Conservation (phyloP, 2,888 invertebrate species). For the Scrobipalpa costella region DNA sequence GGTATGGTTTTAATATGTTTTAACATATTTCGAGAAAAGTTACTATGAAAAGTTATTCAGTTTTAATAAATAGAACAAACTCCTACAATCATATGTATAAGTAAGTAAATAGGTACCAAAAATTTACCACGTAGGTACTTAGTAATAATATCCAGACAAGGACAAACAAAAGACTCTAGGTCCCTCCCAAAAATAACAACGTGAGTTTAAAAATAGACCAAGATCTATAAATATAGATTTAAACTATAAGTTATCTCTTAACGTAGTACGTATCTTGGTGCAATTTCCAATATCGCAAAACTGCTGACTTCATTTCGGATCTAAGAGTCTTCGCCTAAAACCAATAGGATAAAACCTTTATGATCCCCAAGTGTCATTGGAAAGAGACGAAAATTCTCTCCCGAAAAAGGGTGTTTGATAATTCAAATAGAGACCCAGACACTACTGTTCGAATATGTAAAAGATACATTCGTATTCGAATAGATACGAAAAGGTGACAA, state of each 20-base stretch:
- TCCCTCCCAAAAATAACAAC: not conserved
- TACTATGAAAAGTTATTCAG: not conserved
- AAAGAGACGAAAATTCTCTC: not conserved
- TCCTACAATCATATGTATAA: too few species aligned
- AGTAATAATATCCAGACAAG: not conserved
- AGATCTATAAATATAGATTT: not conserved
- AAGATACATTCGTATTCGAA: not conserved
- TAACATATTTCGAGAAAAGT: not conserved
- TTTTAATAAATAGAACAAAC: not conserved
- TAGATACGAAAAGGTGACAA: conserved; percentile 14
- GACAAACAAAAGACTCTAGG: not conserved
- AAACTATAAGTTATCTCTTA: not conserved
- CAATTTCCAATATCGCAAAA: conserved; percentile 4
- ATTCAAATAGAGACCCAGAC: not conserved
- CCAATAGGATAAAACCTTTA: not conserved
- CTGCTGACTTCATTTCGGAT: not conserved
- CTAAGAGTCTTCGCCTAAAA: not conserved
- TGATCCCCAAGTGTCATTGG: conserved; percentile 18
- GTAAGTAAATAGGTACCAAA: not conserved
- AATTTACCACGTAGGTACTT: not conserved
- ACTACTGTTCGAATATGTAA: not conserved
- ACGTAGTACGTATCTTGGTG: not conserved
- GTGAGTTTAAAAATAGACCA: conserved; percentile 1
- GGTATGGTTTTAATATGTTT: too few species aligned
- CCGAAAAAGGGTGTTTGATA: conserved; percentile 7